Evolutionary conservation across 2,113 vertebrate species (phyloP), one percentile per base, ranked within the genome.

Genomic region (Pampusana beccarii): DNA sequence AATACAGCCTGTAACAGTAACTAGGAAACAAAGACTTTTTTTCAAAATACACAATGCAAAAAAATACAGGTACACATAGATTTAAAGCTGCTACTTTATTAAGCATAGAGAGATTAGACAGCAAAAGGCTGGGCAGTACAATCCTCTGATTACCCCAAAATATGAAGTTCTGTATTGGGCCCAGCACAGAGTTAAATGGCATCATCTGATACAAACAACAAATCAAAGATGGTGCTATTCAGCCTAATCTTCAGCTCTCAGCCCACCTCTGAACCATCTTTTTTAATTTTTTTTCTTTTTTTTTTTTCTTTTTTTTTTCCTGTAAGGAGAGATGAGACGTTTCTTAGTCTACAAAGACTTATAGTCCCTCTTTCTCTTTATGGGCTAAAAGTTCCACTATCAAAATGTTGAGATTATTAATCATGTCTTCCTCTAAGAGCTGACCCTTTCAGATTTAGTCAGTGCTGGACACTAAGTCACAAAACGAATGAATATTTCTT

Each of bases 331-430:
- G 62, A 93, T 86, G 71, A 94, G 87, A 56, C 73, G 88, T 73
- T 96, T 91, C 71, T 90, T 80, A 83, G 54, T 70, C 87, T 90
- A 58, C n/a, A 75, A 94, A 93, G 84, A 91, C 92, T 93, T 95
- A 90, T 40, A 73, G 71, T 93, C 20, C 33, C 42, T 78, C 60
- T 90, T 93, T 94, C 50, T 80, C 57, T 87, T 91, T 96, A 94
- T 75, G 53, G 48, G 71, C 74, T 90, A 73, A 61, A 90, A 92
- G 71, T 93, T 88, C 82, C 31, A 48, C 50, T 82, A n/a, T 61
- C 2, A 7, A 92, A 94, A 93, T 86, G 24, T 5, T 96, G 79
- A 88, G 46, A 73, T 62, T 92, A 65, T 80, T 95, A 72, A 93
- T 78, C 33, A 69, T 28, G 23, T 72, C 90, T 96, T 87, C 58